Conservation (phyloP, 1,140 invertebrate species). For the Ptiloglossa arizonensis region DNA sequence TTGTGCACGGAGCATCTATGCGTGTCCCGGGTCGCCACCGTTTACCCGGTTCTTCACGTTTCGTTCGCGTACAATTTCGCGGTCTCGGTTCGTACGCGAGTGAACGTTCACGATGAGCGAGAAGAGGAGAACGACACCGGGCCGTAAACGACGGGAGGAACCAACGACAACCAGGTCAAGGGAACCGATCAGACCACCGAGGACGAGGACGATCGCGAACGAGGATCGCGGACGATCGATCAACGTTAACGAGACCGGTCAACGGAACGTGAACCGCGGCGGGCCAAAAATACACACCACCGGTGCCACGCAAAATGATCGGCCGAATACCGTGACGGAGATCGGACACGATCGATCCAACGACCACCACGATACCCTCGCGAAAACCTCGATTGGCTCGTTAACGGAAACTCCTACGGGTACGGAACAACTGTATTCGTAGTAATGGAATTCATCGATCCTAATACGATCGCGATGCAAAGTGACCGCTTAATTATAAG, state of each 20-base stretch:
- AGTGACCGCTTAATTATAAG: neutral
- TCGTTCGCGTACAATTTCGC: neutral
- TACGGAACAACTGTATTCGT: too few relatives aligned
- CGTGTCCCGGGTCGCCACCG: neutral
- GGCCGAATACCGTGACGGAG: neutral
- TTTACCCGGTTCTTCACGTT: neutral
- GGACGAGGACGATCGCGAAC: constrained; percentile 39
- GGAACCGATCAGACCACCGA: constrained; percentile 59
- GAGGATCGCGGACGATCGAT: constrained; percentile 25
- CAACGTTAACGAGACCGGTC: constrained; percentile 13
- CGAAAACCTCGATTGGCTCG: neutral
- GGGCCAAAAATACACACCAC: constrained; percentile 10
- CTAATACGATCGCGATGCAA: neutral
- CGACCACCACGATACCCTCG: neutral
- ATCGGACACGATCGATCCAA: neutral
- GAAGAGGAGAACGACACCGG: constrained; percentile 59
- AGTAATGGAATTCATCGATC: constrained; percentile 1
- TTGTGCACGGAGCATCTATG: constrained; percentile 48
- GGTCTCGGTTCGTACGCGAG: constrained; percentile 43
- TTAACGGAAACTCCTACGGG: constrained; percentile 8
- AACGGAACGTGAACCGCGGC: constrained; percentile 24
- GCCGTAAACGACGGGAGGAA: constrained; percentile 62
- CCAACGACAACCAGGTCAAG: constrained; percentile 34
- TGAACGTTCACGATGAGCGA: constrained; percentile 70
- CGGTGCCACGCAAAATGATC: neutral